Conservation (phyloP, 1,140 invertebrate species). For the Homalodisca vitripennis region DNA sequence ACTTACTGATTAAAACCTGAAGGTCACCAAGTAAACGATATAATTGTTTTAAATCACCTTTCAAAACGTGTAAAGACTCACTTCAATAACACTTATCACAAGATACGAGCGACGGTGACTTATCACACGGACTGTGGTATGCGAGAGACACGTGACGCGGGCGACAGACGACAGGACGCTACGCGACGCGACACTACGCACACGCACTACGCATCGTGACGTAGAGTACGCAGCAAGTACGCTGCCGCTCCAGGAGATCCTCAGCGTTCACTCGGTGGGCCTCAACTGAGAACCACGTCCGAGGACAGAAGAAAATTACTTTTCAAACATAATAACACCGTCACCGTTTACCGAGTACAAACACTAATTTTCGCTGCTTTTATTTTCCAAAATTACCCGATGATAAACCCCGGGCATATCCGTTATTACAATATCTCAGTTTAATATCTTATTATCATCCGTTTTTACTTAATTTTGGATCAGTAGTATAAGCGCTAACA, state of each 20-base stretch:
- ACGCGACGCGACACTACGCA: too few species aligned
- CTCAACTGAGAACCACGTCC: slow-evolving; percentile 18
- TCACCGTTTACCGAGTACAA: slow-evolving; percentile 22
- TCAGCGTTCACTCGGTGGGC: slow-evolving; percentile 13
- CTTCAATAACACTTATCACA: too few species aligned
- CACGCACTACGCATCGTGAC: too few species aligned
- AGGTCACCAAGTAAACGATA: too few species aligned
- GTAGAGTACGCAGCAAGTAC: background rate
- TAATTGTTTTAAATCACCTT: too few species aligned
- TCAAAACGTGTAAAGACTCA: too few species aligned
- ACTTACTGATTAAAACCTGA: too few species aligned
- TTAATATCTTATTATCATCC: slow-evolving; percentile 23
- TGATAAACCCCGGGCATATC: slow-evolving; percentile 17
- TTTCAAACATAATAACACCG: slow-evolving; percentile 25
- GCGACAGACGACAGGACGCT: too few species aligned
- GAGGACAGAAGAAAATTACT: slow-evolving; percentile 27
- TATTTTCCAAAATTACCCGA: slow-evolving; percentile 25
- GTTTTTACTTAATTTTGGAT: slow-evolving; percentile 25
- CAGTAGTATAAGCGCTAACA: slow-evolving; percentile 22
- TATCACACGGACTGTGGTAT: too few species aligned
- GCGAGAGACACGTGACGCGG: too few species aligned
- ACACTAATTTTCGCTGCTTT: slow-evolving; percentile 23
- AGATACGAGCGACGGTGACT: too few species aligned
- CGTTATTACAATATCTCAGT: slow-evolving; percentile 24
- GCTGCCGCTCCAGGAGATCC: background rate